Conservation (phyloP, 2,113 vertebrate genomes). For the Malaclemys terrapin region DNA sequence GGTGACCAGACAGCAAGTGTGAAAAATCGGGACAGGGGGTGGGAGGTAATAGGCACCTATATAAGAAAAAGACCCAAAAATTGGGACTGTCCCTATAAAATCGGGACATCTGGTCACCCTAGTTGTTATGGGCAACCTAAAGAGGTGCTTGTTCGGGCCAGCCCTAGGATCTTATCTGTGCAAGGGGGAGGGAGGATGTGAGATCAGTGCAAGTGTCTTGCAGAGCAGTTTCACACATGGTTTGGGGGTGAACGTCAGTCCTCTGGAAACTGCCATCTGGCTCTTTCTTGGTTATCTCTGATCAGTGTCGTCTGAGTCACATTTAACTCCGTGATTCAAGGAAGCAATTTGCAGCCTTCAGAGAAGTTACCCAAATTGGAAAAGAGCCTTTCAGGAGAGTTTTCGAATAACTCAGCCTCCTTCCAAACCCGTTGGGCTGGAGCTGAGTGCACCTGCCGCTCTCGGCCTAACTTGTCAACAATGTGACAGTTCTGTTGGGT, state of each 20-base stretch:
- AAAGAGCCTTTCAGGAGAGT: not conserved
- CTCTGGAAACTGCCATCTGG: not conserved
- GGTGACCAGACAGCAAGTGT: too few species aligned
- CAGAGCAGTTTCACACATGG: not conserved
- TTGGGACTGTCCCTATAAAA: too few species aligned
- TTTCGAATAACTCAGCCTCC: not conserved
- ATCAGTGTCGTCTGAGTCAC: not conserved
- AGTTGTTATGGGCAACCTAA: not conserved
- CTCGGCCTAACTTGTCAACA: not conserved
- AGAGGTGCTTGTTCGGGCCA: fast-evolving
- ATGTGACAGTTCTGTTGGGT: not conserved
- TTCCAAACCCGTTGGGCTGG: not conserved
- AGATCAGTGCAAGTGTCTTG: fast-evolving
- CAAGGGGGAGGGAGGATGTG: fast-evolving
- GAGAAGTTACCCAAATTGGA: not conserved
- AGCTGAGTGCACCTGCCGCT: not conserved
- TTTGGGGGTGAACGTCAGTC: not conserved
- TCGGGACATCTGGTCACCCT: too few species aligned
- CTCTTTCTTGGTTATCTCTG: not conserved
- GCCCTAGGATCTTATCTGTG: not conserved
- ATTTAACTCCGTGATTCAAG: not conserved
- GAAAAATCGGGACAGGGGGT: too few species aligned
- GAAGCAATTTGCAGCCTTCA: not conserved
- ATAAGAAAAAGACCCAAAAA: too few species aligned
- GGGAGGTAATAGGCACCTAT: too few species aligned